Base-by-base conservation (phyloP, 2,888 invertebrate species). In the Lithophane leautieri region DNA sequence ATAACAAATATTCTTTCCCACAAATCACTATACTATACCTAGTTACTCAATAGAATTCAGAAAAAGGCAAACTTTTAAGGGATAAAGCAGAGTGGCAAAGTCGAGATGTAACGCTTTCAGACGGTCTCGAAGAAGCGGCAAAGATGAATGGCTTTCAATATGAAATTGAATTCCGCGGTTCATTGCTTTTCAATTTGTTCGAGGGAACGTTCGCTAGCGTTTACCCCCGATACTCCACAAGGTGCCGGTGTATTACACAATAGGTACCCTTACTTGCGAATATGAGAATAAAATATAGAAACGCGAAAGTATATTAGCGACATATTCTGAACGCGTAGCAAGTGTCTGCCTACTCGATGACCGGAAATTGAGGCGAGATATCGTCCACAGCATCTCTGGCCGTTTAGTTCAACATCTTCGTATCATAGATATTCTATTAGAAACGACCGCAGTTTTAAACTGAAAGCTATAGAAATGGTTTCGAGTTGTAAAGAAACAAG, bases 111-210 rank as follows among this genome's bases (percentile, higher is more conserved):
- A 94, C 95, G 92, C 94, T 95, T 94, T 94, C 94, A 95, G 94
- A 91, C 93, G 93, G 91, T 94, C 93, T 90, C 94, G 94, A 93
- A 95, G 94, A 94, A 94, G 95, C 95, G 95, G 95, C 95, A 95
- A 96, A 96, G 96, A 96, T 96, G 96, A 96, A 96, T 96, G 96
- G 96, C 96, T 97, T 97, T 97, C 97, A 97, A 97, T 97, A 97
- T 97, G 97, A 97, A 97, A 97, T 97, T 97, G 97, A 97, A 97
- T 97, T 97, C 97, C 96, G 97, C 96, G 97, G 97, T 97, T 97
- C 97, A 97, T 97, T 97, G 97, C 97, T 96, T 97, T 97, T 97
- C 97, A 97, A 97, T 97, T 96, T 96, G 96, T 96, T 94, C 92
- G 94, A 92, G 94, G 92, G 95, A 94, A 92, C 95, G 95, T 92